These are phyloP conservation scores for Zapus hudsonius DNA, from an alignment of 2,113 vertebrate genomes.

Conservation along the genomic window DNA sequence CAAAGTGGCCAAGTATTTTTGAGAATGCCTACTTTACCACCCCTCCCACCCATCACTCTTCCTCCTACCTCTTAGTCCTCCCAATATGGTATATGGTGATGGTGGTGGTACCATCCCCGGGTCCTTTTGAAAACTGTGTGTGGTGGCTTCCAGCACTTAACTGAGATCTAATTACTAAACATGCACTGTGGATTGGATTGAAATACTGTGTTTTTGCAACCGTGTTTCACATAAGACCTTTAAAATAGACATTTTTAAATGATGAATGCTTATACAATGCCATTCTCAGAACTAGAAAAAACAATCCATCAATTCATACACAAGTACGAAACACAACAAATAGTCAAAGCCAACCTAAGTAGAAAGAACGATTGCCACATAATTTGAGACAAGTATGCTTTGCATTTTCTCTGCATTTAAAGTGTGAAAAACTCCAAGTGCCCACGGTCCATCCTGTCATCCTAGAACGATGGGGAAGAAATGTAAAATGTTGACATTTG, in stretches of 20 bases:
- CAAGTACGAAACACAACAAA: too few species aligned
- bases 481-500: slow-evolving; percentile 35
- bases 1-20: neutral
- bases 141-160: slow-evolving; percentile 47
- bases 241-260: too few species aligned
- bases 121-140: slow-evolving; percentile 48
- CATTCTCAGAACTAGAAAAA: too few species aligned
- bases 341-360: too few species aligned
- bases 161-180: slow-evolving; percentile 5
- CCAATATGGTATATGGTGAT: neutral
- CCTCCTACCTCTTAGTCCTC: neutral
- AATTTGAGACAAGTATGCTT: slow-evolving; percentile 8
- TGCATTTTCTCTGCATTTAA: slow-evolving; percentile 33
- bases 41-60: neutral
- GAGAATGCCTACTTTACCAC: neutral
- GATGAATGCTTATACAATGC: too few species aligned
- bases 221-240: slow-evolving; percentile 1
- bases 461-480: neutral
- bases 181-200: neutral
- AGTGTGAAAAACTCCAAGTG: neutral
- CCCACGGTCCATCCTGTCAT: neutral
- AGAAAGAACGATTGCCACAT: neutral
- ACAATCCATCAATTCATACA: too few species aligned
- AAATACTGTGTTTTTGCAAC: neutral
- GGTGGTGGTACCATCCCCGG: neutral